A percentile compares a stretch with the other conserved stretches of the same genome.
Conservation (phyloP, 2,113 vertebrate species). For the Pongo abelii region DNA sequence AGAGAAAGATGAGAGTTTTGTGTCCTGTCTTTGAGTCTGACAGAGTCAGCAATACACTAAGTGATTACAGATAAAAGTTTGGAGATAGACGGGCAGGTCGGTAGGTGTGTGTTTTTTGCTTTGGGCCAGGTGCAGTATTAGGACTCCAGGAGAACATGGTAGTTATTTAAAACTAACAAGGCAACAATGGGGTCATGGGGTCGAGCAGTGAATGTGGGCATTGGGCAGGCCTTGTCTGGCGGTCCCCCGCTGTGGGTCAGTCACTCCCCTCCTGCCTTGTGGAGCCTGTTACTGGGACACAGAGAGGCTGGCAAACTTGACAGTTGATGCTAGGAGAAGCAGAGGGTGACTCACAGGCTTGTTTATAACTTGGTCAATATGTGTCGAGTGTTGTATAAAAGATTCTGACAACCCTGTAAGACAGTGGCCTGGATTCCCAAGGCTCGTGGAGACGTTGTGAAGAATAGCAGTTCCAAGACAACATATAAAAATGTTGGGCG, state of each 20-base stretch:
- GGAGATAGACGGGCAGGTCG: background rate
- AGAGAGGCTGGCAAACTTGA: background rate
- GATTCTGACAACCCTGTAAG: background rate
- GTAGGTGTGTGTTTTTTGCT: background rate
- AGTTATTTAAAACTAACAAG: background rate
- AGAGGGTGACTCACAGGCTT: background rate
- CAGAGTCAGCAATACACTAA: too few relatives aligned
- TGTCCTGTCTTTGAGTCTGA: background rate
- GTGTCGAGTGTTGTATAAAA: background rate
- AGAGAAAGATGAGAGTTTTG: background rate
- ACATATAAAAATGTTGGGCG: conserved; percentile 40
- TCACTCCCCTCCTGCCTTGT: too few relatives aligned
- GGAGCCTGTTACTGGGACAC: background rate
- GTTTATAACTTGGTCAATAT: background rate
- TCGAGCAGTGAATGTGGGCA: accelerated
- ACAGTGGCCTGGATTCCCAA: background rate
- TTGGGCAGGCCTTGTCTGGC: too few relatives aligned
- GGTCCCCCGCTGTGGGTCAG: background rate
- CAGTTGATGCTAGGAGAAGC: background rate
- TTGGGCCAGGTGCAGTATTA: background rate
- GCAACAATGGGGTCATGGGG: background rate
- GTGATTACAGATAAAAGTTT: background rate
- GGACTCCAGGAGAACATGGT: background rate
- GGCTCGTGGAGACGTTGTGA: conserved; percentile 38
- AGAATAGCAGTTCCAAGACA: conserved; percentile 59